These are phyloP conservation scores for Nyctereutes procyonoides DNA, from an alignment of 2,113 vertebrate genomes.

Conservation along the genomic window DNA sequence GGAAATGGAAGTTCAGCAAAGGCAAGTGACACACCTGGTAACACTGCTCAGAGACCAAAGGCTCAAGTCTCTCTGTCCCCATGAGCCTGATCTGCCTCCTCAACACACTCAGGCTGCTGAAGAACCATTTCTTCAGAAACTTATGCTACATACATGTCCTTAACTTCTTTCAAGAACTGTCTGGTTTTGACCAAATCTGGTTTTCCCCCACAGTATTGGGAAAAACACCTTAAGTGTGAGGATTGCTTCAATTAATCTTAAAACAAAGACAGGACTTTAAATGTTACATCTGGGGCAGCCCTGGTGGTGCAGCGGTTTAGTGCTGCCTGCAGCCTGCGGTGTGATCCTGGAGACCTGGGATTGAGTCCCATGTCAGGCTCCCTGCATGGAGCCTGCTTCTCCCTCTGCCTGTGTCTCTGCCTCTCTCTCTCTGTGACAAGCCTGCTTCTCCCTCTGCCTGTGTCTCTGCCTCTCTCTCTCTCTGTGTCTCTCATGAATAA, in stretches of 20 bases:
- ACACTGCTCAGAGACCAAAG: rapidly evolving
- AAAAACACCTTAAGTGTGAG: neutral
- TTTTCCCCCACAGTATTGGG: rapidly evolving
- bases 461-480: too few species aligned
- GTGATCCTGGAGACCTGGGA: too few species aligned
- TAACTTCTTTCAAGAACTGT: neutral
- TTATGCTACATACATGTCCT: neutral
- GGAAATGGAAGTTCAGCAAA: neutral
- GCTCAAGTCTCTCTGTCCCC: neutral
- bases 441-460: too few species aligned
- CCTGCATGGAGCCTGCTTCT: too few species aligned
- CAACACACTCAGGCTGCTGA: neutral
- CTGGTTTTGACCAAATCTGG: neutral
- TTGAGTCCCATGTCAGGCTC: too few species aligned
- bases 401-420: too few species aligned
- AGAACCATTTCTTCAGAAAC: neutral
- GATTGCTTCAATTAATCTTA: neutral
- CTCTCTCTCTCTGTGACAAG: too few species aligned
- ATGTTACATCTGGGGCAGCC: neutral
- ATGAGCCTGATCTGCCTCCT: neutral
- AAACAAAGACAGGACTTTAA: slow-evolving; percentile 36
- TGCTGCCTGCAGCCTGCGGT: too few species aligned
- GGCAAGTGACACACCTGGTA: neutral
- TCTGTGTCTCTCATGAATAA: too few species aligned
- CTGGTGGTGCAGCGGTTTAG: too few species aligned